Base-by-base conservation (phyloP, 2,888 invertebrate genomes). In the Graphium colonna region DNA sequence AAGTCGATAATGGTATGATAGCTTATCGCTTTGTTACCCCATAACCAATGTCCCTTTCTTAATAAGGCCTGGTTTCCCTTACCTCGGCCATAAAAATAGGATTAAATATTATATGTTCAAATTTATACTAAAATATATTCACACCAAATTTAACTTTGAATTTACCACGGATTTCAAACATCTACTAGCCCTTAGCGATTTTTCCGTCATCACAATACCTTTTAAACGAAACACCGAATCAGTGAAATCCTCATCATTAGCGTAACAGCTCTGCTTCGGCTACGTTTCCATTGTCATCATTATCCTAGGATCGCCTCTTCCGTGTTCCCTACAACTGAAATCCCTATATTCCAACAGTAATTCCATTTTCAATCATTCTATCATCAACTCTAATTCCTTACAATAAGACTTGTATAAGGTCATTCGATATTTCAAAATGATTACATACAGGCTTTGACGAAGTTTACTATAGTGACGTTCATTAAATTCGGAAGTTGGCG, bases 241-340 rank as follows among this genome's bases (percentile, higher is more conserved):
- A 1, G 40, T 42, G 9, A 31, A 43, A 21, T 49, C 33, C 18
- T 15, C 38, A 49, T 49, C 53, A 49, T 53, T 53, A 53, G 31
- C 21, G 21, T 12, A 53, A 53, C 48, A 39, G 31, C 45, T 44
- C 51, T 16, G 18, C 53, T 44, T 18, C 31, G 31, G 40, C 47
- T 48, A 53, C 38, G 31, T 53, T 53, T 44, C 44, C 39, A 44
- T 53, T 53, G 53, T 53, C 48, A 44, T 49, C 49, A 44, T 53
- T 53, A 53, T 49, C 28, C 53, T 8, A 53, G 49, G 39, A 49
- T 43, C 53, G 53, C 53, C 53, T 53, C 43, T 49, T 49, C 44
- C 53, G 10, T 53, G 53, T 53, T 44, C 28, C 15, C 18, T 13
- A 49, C 39, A 40, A 40, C 49, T 49, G 49, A 31, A 49, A 48